These are phyloP conservation scores for Isichthys henryi DNA, from an alignment of 2,113 vertebrate genomes.

Conservation along the genomic window DNA sequence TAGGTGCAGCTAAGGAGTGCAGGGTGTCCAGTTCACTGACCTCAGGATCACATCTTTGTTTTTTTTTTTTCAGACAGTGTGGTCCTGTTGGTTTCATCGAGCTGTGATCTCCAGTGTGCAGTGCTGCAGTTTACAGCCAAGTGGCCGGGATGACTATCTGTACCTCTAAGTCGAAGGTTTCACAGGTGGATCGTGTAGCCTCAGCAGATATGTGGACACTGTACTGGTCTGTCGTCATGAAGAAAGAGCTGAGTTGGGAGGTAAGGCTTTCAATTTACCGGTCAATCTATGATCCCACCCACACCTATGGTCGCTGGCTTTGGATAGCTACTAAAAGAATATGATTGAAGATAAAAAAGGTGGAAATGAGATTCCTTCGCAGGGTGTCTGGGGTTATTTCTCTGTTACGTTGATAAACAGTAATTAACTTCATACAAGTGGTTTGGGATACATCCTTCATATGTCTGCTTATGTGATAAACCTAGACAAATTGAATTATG, in stretches of 20 bases:
- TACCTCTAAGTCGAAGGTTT: not conserved
- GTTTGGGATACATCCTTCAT: constrained; percentile 30
- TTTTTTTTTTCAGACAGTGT: not conserved
- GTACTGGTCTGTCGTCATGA: not conserved
- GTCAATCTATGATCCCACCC: too few relatives aligned
- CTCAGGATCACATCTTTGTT: not conserved
- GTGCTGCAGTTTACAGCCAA: not conserved
- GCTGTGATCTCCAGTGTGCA: not conserved
- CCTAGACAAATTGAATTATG: not conserved
- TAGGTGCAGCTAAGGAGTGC: not conserved
- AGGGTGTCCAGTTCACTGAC: not conserved
- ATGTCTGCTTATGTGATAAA: constrained; percentile 20
- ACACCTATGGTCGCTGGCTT: too few relatives aligned
- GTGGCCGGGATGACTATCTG: not conserved
- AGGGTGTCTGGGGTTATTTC: too few relatives aligned
- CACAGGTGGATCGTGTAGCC: not conserved
- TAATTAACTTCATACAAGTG: not conserved
- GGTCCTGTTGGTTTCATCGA: not conserved
- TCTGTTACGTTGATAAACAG: not conserved
- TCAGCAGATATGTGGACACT: not conserved
- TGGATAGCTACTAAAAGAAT: too few relatives aligned
- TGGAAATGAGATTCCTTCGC: too few relatives aligned
- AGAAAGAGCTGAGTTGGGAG: not conserved
- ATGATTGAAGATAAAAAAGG: too few relatives aligned
- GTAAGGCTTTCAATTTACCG: too few relatives aligned